phyloP scores from a whole-genome alignment of 2,797 vertebrate species.

The Oophaga sylvatica region DNA sequence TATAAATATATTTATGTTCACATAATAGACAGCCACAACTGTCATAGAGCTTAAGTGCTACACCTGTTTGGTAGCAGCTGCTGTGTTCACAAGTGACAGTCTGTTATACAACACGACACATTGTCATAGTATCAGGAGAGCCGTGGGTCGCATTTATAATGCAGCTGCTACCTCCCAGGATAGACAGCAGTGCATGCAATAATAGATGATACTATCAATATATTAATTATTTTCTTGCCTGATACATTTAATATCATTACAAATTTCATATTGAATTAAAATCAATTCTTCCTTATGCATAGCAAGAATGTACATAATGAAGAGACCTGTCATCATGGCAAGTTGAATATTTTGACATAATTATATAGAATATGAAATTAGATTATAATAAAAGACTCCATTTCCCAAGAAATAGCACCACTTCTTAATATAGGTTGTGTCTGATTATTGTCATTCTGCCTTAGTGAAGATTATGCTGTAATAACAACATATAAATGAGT shows the following conservation, averaged over 20 bases:
- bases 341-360: no score
- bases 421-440: no score
- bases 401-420: no score
- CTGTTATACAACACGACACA: not conserved
- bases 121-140: not conserved
- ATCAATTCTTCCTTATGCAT: not conserved
- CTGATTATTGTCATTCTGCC: no score
- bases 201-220: not conserved
- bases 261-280: not conserved
- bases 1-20: not conserved
- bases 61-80: conserved; percentile 5
- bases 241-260: not conserved
- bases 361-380: no score
- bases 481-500: no score
- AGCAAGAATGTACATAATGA: not conserved
- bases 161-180: not conserved
- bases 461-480: no score
- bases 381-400: no score
- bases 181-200: not conserved
- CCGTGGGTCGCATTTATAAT: not conserved
- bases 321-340: no score
- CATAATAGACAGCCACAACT: not conserved
- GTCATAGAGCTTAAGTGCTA: not conserved
- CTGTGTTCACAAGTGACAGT: not conserved
- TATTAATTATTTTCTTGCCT: not conserved